Base-by-base conservation (phyloP, 2,797 vertebrate genomes). In the Megalops cyprinoides region DNA sequence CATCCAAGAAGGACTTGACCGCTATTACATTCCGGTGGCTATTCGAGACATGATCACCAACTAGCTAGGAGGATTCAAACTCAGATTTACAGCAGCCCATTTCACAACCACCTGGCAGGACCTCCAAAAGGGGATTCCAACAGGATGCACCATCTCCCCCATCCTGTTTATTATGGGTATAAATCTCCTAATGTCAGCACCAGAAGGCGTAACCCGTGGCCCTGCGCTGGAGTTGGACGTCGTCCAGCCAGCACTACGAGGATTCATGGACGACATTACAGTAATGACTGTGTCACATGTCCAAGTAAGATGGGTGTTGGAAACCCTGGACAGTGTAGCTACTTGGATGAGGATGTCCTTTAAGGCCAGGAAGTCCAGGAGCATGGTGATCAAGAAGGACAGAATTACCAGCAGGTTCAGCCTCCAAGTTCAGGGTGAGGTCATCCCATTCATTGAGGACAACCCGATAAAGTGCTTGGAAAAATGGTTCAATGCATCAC, bases 61-160 rank as follows among this genome's bases (percentile, higher is more conserved):
- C 10, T 81, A 81, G 44, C 23, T 55, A 44, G 69, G 53, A 60
- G 60, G n/a, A n/a, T 67, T 79, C 25, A 80, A 60, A 67, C n/a
- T 80, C 48, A 23, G 78, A 23, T 77, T 80, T n/a, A 46, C 39
- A 39, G 46, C 48, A 23, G 34, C 20, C 60, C 74, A 44, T 10
- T 80, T 71, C n/a, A 77, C 28, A 71, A 77, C 53, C 28, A 25
- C 53, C 4, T 83, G 82, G 79, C 65, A 77, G 39, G 48, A 76
- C 12, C 49, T 78, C 4, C 39, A 74, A 12, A 83, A 80, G 28
- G 74, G 79, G 46, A 80, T 83, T 14, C 25, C 46, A 79, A 82
- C 4, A 39, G 81, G 55, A 0, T 79, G 60, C 34, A 73, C 78
- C 42, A 79, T 79, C 77, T 79, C 71, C 56, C 78, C 39, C 49